Base-by-base conservation (phyloP, 2,797 vertebrate species). In the Dallia pectoralis region DNA sequence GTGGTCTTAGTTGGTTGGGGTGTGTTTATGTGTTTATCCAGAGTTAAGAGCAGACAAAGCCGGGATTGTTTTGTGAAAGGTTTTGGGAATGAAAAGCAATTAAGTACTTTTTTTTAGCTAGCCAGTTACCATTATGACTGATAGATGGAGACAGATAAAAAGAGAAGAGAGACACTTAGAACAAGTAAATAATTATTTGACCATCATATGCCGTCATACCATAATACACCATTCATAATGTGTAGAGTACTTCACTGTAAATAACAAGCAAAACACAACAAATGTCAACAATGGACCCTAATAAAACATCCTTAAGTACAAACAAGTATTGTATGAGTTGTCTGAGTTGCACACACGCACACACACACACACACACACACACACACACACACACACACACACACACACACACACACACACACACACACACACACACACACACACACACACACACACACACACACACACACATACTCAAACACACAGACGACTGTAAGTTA, bases 401-500 rank as follows among this genome's bases (percentile, higher is more conserved):
- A 27, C 66, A 59, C 74, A 71, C n/a, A 49, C 70, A 77, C 74
- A 66, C 80, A 77, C 66, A 64, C 74, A 67, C 70, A 72, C 74
- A 71, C 40, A 62, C 77, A 78, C 74, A 70, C 75, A 51, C 78
- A 78, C 53, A 80, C 78, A 79, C 61, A 67, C 71, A 66, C 63
- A 61, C 69, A 70, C 53, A 44, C 51, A 9, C 53, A 59, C 51
- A 71, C 53, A 71, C 53, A 62, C 49, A 70, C 69, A 40, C 29
- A 61, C 51, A 44, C 53, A 70, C 61, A 48, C 59, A 66, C 62
- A 30, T 27, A 53, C 63, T 30, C 65, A 68, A 7, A 51, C 66
- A 61, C 66, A 32, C 78, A 78, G 81, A 79, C 84, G 77, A 83
- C 86, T 88, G 86, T 87, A 91, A 90, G 86, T 91, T 89, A 85